These are phyloP conservation scores for Cyaniris semiargus DNA, from an alignment of 2,888 invertebrate species.

Conservation along the genomic window DNA sequence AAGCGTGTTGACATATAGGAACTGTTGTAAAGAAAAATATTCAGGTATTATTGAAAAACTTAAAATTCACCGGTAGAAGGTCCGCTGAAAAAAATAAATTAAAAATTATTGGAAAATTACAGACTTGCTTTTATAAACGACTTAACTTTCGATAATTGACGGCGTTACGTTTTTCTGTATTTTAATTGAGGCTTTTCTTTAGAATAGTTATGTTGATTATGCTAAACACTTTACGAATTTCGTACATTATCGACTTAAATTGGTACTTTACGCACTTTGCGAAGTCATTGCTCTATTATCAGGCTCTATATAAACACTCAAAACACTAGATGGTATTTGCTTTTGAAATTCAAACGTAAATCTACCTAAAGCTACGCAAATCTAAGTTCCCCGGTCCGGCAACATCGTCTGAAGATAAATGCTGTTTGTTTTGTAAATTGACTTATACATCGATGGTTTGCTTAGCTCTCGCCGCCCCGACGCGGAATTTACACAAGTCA, in stretches of 20 bases:
- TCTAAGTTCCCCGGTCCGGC: slow-evolving; percentile 41
- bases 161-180: too few relatives aligned
- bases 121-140: too few relatives aligned
- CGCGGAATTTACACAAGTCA: slow-evolving; percentile 19
- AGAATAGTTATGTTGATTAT: too few relatives aligned
- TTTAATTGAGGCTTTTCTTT: too few relatives aligned
- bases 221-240: too few relatives aligned
- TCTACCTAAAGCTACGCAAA: slow-evolving; percentile 35
- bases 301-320: neutral
- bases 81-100: neutral
- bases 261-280: neutral
- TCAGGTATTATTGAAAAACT: neutral
- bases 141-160: too few relatives aligned
- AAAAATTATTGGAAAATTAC: neutral
- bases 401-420: slow-evolving; percentile 49
- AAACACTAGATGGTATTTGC: slow-evolving; percentile 20
- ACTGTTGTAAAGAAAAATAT: neutral
- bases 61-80: neutral
- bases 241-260: neutral
- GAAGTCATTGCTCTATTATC: neutral
- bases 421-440: slow-evolving; percentile 52
- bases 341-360: slow-evolving; percentile 32
- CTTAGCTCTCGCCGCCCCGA: slow-evolving; percentile 28
- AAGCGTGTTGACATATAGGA: neutral
- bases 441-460: slow-evolving; percentile 47